phyloP scores from a whole-genome alignment of 2,888 invertebrate species.

The Caenorhabditis sp. region DNA sequence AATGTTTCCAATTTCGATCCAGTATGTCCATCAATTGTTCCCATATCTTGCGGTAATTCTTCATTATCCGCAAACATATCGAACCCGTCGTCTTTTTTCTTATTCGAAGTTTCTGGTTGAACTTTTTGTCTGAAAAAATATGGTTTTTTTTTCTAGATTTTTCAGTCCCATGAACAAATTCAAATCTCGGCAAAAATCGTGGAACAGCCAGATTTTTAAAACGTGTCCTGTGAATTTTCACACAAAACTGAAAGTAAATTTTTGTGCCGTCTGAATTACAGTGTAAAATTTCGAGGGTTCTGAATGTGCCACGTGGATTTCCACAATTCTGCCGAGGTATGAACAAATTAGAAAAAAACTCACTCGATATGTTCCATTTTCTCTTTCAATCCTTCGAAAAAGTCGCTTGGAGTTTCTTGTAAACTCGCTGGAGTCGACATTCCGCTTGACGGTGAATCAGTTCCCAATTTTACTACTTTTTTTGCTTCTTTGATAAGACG shows the following conservation, averaged over 20 bases:
- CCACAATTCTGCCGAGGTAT: not conserved
- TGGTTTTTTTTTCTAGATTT: not conserved
- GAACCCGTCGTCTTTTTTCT: conserved; percentile 46
- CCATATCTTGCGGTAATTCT: conserved; percentile 55
- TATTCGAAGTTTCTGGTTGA: conserved; percentile 2
- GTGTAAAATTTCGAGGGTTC: too few species aligned
- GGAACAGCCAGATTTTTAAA: too few species aligned
- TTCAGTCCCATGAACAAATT: too few species aligned
- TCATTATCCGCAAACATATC: conserved; percentile 71
- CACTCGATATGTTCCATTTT: conserved; percentile 56
- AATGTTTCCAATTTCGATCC: conserved; percentile 84
- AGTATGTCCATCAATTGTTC: conserved; percentile 70
- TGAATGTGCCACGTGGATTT: too few species aligned
- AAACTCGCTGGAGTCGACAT: conserved; percentile 35
- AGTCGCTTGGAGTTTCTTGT: conserved; percentile 33
- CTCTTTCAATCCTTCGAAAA: conserved; percentile 3
- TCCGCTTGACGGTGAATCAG: conserved; percentile 39
- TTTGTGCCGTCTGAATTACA: too few species aligned
- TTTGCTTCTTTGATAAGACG: conserved; percentile 33
- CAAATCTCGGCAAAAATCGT: too few species aligned
- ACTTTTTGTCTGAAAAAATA: not conserved
- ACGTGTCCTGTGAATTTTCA: too few species aligned
- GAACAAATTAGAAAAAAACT: not conserved
- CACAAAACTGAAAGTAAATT: too few species aligned
- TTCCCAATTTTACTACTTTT: conserved; percentile 28